Base-by-base conservation (phyloP, 2,888 invertebrate species). In the Lithosia quadra region DNA sequence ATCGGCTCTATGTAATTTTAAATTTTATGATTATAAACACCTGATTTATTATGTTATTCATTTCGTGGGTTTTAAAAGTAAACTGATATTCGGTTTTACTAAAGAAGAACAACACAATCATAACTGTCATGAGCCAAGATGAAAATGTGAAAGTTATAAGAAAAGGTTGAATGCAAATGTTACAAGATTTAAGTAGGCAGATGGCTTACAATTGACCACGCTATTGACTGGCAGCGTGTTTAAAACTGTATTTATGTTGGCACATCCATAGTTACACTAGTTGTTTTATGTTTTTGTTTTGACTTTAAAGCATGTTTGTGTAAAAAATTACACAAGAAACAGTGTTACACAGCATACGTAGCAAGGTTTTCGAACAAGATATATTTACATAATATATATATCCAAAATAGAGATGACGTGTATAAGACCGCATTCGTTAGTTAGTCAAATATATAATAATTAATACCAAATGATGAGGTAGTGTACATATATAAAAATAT, bases 161-260 rank as follows among this genome's bases (percentile, higher is more conserved):
- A 70, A 80, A 76, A 74, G 65, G 71, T 80, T 80, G 57, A 69
- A 72, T 67, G 75, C 59, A 69, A 80, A 77, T 74, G 73, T 80
- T 79, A 69, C 73, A 79, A 78, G 73, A 74, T 71, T 68, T 70
- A 78, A 72, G 79, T 76, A 81, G 74, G 73, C 81, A 76, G 78
- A 78, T 76, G 66, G 72, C 75, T 49, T 67, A 65, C 73, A 74
- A 81, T 80, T 74, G 72, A 76, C 74, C 65, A 76, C 73, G 74
- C 66, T 67, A 33, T 71, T 73, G 59, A 63, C 67, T 57, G 63
- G 56, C 33, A 71, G 69, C 60, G 63, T 68, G 62, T 72, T 70
- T 62, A 64, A 72, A 74, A 71, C 64, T 65, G 64, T 74, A 68
- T 76, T 65, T 72, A 65, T 28, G 72, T 75, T 71, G 64, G 72